Evolutionary conservation across 1,140 invertebrate genomes (phyloP).

Genomic region (Drepana arcuata): DNA sequence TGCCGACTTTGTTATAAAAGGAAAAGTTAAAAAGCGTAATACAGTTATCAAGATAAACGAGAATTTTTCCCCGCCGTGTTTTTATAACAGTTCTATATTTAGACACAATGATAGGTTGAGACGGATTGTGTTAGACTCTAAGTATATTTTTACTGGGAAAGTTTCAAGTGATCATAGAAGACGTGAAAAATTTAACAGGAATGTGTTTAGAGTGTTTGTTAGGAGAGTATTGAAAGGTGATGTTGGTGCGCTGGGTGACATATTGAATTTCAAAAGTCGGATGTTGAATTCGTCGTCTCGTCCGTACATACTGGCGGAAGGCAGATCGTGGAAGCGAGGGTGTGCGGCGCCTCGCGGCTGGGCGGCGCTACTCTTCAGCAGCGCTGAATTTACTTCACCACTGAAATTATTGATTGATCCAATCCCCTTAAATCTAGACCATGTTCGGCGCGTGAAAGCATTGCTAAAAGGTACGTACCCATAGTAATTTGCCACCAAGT

Average conservation of each 20-base stretch:
- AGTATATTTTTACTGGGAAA: constrained; percentile 64
- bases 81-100: constrained; percentile 47
- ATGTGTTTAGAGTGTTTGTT: constrained; percentile 53
- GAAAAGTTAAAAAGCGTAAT: constrained; percentile 55
- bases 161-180: constrained; percentile 47
- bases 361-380: constrained; percentile 43
- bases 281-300: constrained; percentile 41
- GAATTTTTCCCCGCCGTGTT: constrained; percentile 35
- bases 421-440: constrained; percentile 39
- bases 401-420: constrained; percentile 49
- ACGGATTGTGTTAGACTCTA: constrained; percentile 45
- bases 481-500: constrained; percentile 4
- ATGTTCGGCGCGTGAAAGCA: constrained; percentile 41
- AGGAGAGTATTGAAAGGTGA: constrained; percentile 57
- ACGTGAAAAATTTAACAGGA: constrained; percentile 30
- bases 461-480: constrained; percentile 51
- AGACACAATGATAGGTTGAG: constrained; percentile 49
- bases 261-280: constrained; percentile 50
- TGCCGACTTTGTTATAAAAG: constrained; percentile 45
- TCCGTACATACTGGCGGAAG: constrained; percentile 42
- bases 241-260: constrained; percentile 44
- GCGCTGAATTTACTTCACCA: constrained; percentile 27
- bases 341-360: constrained; percentile 28
- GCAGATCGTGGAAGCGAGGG: constrained; percentile 21
- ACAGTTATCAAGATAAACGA: constrained; percentile 53